A percentile compares a stretch with the other conserved stretches of the same genome.
Evolutionary conservation across 2,797 vertebrate genomes (phyloP).

Genomic region (Alosa sapidissima): DNA sequence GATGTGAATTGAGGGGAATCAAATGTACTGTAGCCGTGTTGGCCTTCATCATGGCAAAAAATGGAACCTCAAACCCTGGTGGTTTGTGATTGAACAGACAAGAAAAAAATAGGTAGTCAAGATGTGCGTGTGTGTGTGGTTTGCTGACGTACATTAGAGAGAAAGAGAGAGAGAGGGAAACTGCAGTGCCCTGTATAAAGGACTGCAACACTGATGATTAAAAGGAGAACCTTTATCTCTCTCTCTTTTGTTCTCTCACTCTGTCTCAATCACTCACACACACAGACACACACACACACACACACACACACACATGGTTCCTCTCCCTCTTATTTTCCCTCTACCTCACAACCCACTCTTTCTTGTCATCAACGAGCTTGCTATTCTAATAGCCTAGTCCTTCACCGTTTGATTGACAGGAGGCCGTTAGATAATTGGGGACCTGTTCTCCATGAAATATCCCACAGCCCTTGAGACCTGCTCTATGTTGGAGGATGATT

Average conservation of each 20-base stretch:
- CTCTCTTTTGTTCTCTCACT: not conserved
- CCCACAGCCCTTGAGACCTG: not conserved
- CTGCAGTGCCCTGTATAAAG: not conserved
- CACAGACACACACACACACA: too few species aligned
- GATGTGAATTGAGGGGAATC: not conserved
- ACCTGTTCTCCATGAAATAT: not conserved
- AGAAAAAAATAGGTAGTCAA: not conserved
- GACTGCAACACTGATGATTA: constrained; percentile 4
- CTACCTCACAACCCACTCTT: not conserved
- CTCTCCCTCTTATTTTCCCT: not conserved
- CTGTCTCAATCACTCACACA: not conserved
- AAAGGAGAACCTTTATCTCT: constrained; percentile 35
- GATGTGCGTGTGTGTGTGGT: not conserved
- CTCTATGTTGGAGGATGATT: not conserved
- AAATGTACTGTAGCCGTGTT: not conserved
- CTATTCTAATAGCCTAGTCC: constrained; percentile 35
- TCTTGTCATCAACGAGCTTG: not conserved
- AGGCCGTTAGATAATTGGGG: not conserved
- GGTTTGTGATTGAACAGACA: not conserved
- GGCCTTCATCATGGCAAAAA: not conserved
- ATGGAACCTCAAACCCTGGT: not conserved
- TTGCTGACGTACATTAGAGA: not conserved
- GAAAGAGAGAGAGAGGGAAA: not conserved
- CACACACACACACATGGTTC: not conserved
- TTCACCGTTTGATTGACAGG: constrained; percentile 36